Percentiles rank a stretch among this genome's conserved stretches.
Conservation (phyloP, 2,888 invertebrate genomes). For the Stegophylla sp. region DNA sequence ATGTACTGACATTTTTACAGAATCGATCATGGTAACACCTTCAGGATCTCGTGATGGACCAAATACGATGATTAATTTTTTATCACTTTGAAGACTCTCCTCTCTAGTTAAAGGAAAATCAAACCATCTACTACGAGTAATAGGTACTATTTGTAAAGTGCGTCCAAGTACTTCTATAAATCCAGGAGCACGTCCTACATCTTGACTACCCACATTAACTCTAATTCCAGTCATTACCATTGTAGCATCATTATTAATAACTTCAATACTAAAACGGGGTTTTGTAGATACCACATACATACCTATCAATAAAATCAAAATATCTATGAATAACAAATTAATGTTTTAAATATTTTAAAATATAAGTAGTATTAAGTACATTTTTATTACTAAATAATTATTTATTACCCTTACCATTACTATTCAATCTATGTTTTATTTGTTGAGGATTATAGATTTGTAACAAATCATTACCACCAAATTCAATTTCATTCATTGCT, state of each 20-base stretch:
- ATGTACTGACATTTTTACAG: slow-evolving; percentile 77
- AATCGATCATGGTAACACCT: slow-evolving; percentile 90
- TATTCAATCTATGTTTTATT: slow-evolving; percentile 85
- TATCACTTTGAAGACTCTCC: slow-evolving; percentile 90
- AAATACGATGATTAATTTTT: slow-evolving; percentile 82
- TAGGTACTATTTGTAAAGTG: slow-evolving; percentile 72
- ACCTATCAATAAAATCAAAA: no score
- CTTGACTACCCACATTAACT: slow-evolving; percentile 84
- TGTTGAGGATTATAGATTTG: slow-evolving; percentile 94
- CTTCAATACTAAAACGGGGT: slow-evolving; percentile 84
- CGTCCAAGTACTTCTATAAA: slow-evolving; percentile 80
- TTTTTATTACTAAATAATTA: no score
- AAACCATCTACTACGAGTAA: slow-evolving; percentile 87
- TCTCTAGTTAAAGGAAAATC: slow-evolving; percentile 93
- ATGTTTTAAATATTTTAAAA: background rate
- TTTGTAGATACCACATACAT: slow-evolving; percentile 94
- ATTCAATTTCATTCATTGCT: slow-evolving; percentile 89
- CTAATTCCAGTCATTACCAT: slow-evolving; percentile 90
- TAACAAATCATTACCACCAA: slow-evolving; percentile 91
- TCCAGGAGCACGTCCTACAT: slow-evolving; percentile 78
- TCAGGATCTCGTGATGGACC: slow-evolving; percentile 86
- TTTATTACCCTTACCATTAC: slow-evolving; percentile 61
- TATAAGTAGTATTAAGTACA: no score
- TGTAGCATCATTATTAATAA: slow-evolving; percentile 84
- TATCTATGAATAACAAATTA: no score